phyloP scores from a whole-genome alignment of 1,140 invertebrate species.

The Helicorthomorpha holstii region DNA sequence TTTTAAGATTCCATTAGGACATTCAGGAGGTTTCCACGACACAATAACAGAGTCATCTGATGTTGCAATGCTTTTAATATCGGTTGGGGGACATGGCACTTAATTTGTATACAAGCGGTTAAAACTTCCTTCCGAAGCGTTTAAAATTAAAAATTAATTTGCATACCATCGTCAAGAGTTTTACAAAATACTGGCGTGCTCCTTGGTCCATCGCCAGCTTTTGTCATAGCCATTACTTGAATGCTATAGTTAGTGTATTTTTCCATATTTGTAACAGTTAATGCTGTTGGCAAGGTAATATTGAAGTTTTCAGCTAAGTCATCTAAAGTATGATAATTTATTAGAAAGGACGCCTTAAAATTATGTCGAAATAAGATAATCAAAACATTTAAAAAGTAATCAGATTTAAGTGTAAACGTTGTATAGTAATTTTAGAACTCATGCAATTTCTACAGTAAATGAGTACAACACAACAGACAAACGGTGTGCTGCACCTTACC shows the following conservation, averaged over 20 bases:
- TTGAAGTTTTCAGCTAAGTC: neutral
- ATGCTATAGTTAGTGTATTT: constrained; percentile 32
- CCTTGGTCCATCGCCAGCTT: constrained; percentile 31
- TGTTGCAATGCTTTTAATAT: constrained; percentile 83
- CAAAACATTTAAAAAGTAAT: neutral
- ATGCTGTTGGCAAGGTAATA: neutral
- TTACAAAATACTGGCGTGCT: constrained; percentile 19
- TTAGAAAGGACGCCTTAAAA: neutral
- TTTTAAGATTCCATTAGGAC: constrained; percentile 79
- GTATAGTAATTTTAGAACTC: neutral
- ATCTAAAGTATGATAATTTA: neutral
- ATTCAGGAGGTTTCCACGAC: constrained; percentile 78
- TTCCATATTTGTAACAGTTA: constrained; percentile 20
- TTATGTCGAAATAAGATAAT: neutral
- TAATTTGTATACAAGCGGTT: constrained; percentile 11
- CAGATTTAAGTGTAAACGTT: neutral
- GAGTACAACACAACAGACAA: neutral
- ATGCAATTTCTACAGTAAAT: neutral
- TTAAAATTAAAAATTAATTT: constrained; percentile 4
- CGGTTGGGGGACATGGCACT: constrained; percentile 82
- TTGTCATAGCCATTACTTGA: constrained; percentile 30
- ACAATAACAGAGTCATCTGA: constrained; percentile 77
- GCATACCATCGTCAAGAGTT: constrained; percentile 25
- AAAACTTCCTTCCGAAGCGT: neutral
- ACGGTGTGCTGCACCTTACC: constrained; percentile 24